Evolutionary conservation across 2,888 invertebrate genomes (phyloP).

Genomic region (Acanthopleura granulata): DNA sequence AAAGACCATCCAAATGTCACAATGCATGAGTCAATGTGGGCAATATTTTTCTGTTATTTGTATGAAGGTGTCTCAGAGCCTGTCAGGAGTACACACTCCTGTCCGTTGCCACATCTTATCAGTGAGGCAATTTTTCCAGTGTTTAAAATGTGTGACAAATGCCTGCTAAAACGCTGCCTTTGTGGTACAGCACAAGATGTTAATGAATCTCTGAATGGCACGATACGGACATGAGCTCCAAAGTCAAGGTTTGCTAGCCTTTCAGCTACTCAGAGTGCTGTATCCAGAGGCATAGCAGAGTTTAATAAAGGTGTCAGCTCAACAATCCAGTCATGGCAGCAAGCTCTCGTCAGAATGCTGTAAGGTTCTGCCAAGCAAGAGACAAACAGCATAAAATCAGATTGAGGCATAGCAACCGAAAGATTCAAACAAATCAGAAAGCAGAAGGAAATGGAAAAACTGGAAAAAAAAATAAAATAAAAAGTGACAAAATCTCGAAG

Average conservation of each 20-base stretch:
- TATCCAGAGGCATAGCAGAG: not conserved
- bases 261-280: constrained; percentile 3
- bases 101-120: not conserved
- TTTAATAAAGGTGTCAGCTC: not conserved
- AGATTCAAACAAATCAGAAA: not conserved
- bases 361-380: not conserved
- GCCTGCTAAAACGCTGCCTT: constrained; percentile 11
- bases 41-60: not conserved
- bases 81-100: not conserved
- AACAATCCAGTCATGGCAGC: not conserved
- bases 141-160: not conserved
- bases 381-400: not conserved
- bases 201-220: constrained; percentile 14
- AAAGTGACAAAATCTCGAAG: not conserved
- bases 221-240: constrained; percentile 17
- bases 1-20: not conserved
- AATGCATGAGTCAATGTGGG: not conserved
- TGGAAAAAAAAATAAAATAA: not conserved
- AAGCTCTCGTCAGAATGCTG: not conserved
- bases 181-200: not conserved
- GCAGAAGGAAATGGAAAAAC: not conserved
- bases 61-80: not conserved
- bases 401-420: not conserved
- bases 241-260: not conserved
- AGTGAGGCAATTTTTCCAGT: not conserved